Evolutionary conservation across 2,113 vertebrate genomes (phyloP).

Genomic region (Chauna torquata): DNA sequence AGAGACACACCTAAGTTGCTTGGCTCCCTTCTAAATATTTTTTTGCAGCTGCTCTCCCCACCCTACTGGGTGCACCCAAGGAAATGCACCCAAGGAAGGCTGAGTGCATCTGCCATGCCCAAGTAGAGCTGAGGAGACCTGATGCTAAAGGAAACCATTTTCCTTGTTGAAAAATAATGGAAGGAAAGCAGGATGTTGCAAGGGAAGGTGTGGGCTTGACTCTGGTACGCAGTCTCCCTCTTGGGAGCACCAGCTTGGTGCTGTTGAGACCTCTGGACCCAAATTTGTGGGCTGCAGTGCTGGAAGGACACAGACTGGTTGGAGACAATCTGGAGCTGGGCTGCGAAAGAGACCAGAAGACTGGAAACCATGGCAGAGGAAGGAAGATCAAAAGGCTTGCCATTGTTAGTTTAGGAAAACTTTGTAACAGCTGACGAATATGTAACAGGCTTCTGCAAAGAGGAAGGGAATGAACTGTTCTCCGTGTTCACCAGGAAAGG

Average conservation of each 20-base stretch:
- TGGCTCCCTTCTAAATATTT: neutral
- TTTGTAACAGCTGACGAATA: neutral
- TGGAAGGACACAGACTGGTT: neutral
- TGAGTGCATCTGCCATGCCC: neutral
- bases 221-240: fast-evolving
- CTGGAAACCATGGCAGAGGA: neutral
- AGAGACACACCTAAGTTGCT: neutral
- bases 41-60: neutral
- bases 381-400: neutral
- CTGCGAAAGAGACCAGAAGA: neutral
- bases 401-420: neutral
- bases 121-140: neutral
- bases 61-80: neutral
- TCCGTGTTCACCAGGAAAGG: neutral
- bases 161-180: neutral
- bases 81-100: neutral
- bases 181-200: neutral
- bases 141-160: neutral
- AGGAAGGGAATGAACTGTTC: neutral
- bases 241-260: fast-evolving
- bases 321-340: neutral
- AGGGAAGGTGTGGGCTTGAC: neutral
- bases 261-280: neutral
- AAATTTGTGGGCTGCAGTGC: neutral
- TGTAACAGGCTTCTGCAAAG: neutral